Base-by-base conservation (phyloP, 1,140 invertebrate genomes). In the Muscidifurax raptorellus region DNA sequence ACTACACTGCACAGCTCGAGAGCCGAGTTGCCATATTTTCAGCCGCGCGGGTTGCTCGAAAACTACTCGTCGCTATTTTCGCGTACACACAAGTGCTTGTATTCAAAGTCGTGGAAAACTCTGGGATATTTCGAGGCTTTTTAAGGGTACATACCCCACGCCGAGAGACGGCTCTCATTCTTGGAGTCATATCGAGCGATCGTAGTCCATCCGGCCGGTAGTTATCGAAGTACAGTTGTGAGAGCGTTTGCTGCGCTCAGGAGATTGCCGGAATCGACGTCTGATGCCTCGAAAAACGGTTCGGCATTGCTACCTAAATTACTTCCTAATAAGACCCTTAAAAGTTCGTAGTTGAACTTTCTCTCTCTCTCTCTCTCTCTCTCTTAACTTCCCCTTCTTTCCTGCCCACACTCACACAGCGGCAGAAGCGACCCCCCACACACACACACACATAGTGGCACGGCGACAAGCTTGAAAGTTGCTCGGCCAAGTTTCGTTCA, bases 251-350 rank as follows among this genome's bases (percentile, higher is more conserved):
- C 30, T 2, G 40, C 30, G 32, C 32, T n/a, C n/a, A 7, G 67
- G 18, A 72, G 32, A 67, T 72, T 52, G 27, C 25, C 18, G 28
- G n/a, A 81, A 52, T 69, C 79, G 79, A 71, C 27, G 67, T 28
- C 27, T 28, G 27, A 32, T 12, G 25, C 27, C 67, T 30, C 67
- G 10, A 71, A 71, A 28, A 71, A 28, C 67, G 67, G 12, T n/a
- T 30, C 27, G 36, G 30, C 30, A 27, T 32, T 74, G 32, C 32
- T 30, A 40, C 28, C 71, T 59, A 30, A 78, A 78, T 78, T 64
- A 78, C 76, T 78, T 59, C 76, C 76, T 78, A 78, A 78, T 78
- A 78, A 78, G 76, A 78, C 18, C 76, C 30, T 80, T 64, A 78
- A 64, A 78, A 78, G 76, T 78, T 78, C n/a, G 44, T 15, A 30